Evolutionary conservation across 2,113 vertebrate species (phyloP).

Genomic region (Pituophis catenifer): DNA sequence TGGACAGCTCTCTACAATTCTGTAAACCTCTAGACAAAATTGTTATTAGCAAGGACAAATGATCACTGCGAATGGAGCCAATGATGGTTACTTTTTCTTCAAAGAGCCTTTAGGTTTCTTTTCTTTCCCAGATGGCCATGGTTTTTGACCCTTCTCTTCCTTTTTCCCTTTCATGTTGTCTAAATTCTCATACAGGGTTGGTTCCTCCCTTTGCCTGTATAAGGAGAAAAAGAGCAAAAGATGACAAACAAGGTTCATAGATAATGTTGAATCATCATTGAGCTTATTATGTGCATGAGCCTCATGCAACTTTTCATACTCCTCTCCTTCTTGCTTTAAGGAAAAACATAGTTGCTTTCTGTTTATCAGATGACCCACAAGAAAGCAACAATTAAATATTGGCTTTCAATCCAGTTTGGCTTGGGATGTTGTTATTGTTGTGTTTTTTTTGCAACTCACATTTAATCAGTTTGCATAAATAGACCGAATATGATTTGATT

Average conservation of each 20-base stretch:
- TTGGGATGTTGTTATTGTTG: neutral
- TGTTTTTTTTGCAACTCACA: neutral
- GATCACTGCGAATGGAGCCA: neutral
- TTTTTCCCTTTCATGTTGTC: slow-evolving; percentile 76
- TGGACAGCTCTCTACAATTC: neutral
- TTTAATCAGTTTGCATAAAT: neutral
- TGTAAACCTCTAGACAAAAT: neutral
- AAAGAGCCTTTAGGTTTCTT: slow-evolving; percentile 80
- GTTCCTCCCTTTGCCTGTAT: slow-evolving; percentile 81
- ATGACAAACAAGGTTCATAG: neutral
- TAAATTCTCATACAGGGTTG: slow-evolving; percentile 82
- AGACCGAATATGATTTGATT: neutral
- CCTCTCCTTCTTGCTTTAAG: neutral
- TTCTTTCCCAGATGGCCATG: slow-evolving; percentile 75
- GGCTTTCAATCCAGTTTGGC: neutral
- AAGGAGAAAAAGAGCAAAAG: neutral
- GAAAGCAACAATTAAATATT: neutral
- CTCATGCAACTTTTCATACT: neutral
- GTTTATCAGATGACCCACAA: neutral
- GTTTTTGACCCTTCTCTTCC: slow-evolving; percentile 80
- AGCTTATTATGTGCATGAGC: neutral
- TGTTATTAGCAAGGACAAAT: neutral
- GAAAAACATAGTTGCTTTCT: neutral
- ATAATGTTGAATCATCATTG: neutral
- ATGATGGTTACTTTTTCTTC: slow-evolving; percentile 77